A percentile compares a stretch with the other conserved stretches of the same genome.
Evolutionary conservation across 2,797 vertebrate species (phyloP).

Genomic region (Malacoraja senta): DNA sequence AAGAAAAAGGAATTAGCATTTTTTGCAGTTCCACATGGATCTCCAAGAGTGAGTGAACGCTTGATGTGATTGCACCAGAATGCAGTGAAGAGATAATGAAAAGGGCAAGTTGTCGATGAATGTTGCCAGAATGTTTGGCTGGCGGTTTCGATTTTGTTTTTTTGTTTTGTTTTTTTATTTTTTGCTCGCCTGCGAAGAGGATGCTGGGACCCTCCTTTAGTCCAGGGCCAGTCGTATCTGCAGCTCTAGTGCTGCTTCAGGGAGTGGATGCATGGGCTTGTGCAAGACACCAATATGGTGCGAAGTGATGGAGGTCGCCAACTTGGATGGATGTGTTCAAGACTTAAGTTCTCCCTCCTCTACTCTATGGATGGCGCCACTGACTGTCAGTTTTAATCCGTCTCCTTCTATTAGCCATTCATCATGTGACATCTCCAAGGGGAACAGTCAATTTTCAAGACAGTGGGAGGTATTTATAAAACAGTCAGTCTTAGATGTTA

Average conservation of each 20-base stretch:
- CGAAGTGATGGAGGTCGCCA: background rate
- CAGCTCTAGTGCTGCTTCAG: background rate
- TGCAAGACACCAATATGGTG: background rate
- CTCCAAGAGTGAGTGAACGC: constrained; percentile 44
- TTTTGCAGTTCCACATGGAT: constrained; percentile 9
- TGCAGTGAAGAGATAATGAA: background rate
- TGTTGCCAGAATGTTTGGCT: background rate
- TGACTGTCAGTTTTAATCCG: background rate
- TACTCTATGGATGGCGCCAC: background rate
- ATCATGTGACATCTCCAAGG: background rate
- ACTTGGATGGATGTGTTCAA: background rate
- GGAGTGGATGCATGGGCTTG: background rate
- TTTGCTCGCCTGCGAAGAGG: background rate
- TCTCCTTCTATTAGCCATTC: constrained; percentile 9
- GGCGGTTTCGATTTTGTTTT: background rate
- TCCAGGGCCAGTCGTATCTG: background rate
- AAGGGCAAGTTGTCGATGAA: background rate
- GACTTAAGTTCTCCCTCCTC: background rate
- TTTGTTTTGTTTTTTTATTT: background rate
- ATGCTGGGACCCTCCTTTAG: background rate
- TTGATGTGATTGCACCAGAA: background rate
- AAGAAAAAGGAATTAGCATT: constrained; percentile 40
- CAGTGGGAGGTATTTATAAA: background rate
- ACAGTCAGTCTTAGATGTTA: background rate
- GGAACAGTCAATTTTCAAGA: background rate